Conservation (phyloP, 2,797 vertebrate species). For the Oreochromis grahami region DNA sequence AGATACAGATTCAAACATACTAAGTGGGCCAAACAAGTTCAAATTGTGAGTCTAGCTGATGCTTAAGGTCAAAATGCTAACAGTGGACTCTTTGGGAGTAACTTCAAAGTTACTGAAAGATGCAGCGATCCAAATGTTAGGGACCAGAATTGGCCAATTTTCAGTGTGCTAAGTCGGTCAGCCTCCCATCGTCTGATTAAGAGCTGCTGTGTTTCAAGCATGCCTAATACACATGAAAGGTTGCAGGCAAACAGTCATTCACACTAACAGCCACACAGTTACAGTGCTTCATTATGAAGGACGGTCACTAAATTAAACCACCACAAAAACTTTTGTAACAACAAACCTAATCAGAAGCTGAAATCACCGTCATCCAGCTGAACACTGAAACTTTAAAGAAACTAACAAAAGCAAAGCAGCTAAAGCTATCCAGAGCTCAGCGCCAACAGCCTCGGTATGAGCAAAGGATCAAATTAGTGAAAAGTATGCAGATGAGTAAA, state of each 20-base stretch:
- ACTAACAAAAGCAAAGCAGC: neutral
- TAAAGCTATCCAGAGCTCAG: neutral
- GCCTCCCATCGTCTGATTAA: neutral
- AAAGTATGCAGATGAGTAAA: neutral
- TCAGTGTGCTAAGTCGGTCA: neutral
- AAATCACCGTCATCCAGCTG: neutral
- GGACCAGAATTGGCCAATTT: neutral
- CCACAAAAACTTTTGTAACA: neutral
- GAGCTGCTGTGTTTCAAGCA: neutral
- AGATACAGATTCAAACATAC: neutral
- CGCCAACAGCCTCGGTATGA: neutral
- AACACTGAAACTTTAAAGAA: neutral
- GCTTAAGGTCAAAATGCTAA: neutral
- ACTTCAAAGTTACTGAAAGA: neutral
- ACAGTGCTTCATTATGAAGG: neutral
- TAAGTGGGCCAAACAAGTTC: neutral
- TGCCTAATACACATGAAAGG: neutral
- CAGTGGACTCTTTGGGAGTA: neutral
- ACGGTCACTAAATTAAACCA: neutral
- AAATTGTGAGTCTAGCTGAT: neutral
- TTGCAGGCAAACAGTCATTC: neutral
- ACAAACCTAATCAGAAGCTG: neutral
- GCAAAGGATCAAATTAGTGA: neutral
- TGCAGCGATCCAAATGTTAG: neutral
- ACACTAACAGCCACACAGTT: neutral